Base-by-base conservation (phyloP, 2,113 vertebrate species). In the Pachyramphus minor region DNA sequence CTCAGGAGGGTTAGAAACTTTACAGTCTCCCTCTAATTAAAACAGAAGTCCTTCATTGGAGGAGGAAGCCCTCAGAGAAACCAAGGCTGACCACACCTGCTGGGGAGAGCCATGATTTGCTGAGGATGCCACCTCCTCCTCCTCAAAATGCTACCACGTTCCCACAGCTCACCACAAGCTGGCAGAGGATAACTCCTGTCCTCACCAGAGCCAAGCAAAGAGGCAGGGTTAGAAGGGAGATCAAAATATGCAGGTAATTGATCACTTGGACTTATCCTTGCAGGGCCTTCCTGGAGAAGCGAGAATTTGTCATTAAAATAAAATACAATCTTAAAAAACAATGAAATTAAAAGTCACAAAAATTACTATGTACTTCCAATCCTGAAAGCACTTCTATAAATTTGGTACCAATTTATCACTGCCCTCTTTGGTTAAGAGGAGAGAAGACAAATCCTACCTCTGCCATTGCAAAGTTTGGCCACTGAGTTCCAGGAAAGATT, bases 61-160 rank as follows among this genome's bases (percentile, higher is more conserved):
- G 77, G 81, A 95, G 63, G 85, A 93, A 87, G 58, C 52, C 82
- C 72, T 83, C 92, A 95, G 76, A 88, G 72, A 93, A 95, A 85
- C 55, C 0, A 3, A 69, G 62, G 74, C 81, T 91, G 84, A 95
- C 82, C 8, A 0, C 5, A 5, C 59, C 52, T 71, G 88, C 31
- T 33, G 39, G 55, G 85, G 75, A 80, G 42, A 93, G 75, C 87
- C 74, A 75, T 3, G 5, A 69, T 66, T 79, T 84, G 59, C 53
- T 67, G 79, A 87, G 80, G 73, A 25, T 81, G 42, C 72, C 35
- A n/a, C 52, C 50, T 92, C 93, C 86, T 93, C 93, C 86, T 80
- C 78, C 60, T 73, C 69, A 68, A 73, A 87, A 53, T 9, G 16
- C 41, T 60, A 27, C 60, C 17, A 31, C 0, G 1, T 39, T 93